These are phyloP conservation scores for Eupithecia inturbata DNA, from an alignment of 2,888 invertebrate genomes.

Conservation along the genomic window DNA sequence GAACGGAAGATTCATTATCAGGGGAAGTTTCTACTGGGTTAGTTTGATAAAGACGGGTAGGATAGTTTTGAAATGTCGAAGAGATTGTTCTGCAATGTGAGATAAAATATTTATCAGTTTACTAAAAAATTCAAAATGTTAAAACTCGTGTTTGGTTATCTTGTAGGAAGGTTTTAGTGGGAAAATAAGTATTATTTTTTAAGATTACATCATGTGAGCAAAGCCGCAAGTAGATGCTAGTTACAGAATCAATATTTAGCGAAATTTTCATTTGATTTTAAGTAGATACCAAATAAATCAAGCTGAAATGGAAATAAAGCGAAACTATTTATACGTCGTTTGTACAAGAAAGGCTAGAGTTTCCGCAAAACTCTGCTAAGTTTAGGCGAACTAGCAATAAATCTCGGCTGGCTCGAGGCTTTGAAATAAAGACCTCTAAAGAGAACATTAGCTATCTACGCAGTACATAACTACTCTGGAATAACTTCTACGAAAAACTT, in stretches of 20 bases:
- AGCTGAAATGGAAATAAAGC: background rate
- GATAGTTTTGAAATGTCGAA: background rate
- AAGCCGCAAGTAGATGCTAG: background rate
- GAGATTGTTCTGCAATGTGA: too few relatives aligned
- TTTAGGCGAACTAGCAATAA: background rate
- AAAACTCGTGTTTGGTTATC: too few relatives aligned
- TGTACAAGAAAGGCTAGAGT: background rate
- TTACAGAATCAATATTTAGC: too few relatives aligned
- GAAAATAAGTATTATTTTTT: too few relatives aligned
- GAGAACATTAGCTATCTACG: background rate
- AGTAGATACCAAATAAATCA: background rate
- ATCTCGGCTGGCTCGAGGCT: background rate
- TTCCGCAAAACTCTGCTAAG: background rate
- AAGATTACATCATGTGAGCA: background rate
- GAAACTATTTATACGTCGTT: background rate
- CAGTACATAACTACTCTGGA: background rate
- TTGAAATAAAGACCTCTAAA: background rate
- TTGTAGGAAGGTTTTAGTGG: too few relatives aligned
- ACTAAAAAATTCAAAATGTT: too few relatives aligned
- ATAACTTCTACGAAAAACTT: slow-evolving; percentile 2
- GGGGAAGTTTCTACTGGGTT: slow-evolving; percentile 3
- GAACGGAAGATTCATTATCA: slow-evolving; percentile 12
- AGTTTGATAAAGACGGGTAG: background rate
- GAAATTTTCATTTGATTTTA: too few relatives aligned
- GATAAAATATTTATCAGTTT: too few relatives aligned